Base-by-base conservation (phyloP, 1,140 invertebrate genomes). In the Hylaeus volcanicus region DNA sequence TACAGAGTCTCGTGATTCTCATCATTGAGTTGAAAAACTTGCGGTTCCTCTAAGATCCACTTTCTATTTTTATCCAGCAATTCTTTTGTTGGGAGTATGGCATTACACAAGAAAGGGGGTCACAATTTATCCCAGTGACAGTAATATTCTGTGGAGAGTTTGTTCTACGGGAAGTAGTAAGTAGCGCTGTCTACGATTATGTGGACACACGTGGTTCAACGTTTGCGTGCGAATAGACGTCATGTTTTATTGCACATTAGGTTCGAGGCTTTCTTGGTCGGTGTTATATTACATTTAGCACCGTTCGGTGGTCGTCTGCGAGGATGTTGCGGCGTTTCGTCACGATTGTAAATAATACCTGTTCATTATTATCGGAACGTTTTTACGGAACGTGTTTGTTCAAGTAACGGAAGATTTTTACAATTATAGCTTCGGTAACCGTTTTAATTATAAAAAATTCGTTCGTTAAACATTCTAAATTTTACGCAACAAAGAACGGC, bases 101-200 rank as follows among this genome's bases (percentile, higher is more conserved):
- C 0, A 26, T 65, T 74, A 74, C 73, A 26, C 37, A 65, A 65
- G 56, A 61, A 73, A 45, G 12, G 4, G 58, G 70, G 70, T 15
- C 12, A 61, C 4, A 4, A 64, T 64, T 41, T 43, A 15, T 12
- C 1, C n/a, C 1, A 26, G 15, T 6, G 48, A 56, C 39, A 45
- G n/a, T 43, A 66, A 75, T 74, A 66, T 58, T 66, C 12, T 26
- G 39, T 76, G 55, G 74, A 66, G 66, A 75, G 39, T 45, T 66
- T 0, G 3, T 48, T 3, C 15, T 41, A 2, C 39, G 39, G 5
- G 11, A 60, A 60, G 1, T 5, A 60, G 14, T 0, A 14, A 65
- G 66, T 4, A n/a, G 45, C 0, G 51, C 37, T 51, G 26, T 5
- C 45, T 14, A n/a, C 14, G 37, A 74, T 8, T n/a, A 73, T 56